Percentiles rank a stretch among this genome's conserved stretches.
Evolutionary conservation across 2,888 invertebrate genomes (phyloP).

Genomic region (Octodonta nipae): DNA sequence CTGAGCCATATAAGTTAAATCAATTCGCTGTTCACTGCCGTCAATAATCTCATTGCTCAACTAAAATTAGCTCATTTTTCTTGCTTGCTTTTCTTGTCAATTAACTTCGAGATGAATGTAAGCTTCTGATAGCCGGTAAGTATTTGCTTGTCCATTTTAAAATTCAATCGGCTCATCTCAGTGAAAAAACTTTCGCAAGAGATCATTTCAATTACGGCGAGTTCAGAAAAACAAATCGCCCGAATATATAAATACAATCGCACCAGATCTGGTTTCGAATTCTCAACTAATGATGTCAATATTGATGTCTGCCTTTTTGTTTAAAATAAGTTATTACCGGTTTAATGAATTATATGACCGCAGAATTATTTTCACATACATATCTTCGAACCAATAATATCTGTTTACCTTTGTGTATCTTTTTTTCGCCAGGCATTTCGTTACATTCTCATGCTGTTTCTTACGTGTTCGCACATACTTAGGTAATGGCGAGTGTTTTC

Average conservation of each 20-base stretch:
- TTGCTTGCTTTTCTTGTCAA: too few relatives aligned
- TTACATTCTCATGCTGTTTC: constrained; percentile 15
- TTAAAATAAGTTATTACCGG: constrained; percentile 27
- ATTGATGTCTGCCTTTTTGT: constrained; percentile 26
- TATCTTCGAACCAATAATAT: constrained; percentile 22
- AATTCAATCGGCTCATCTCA: too few relatives aligned
- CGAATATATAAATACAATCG: constrained; percentile 24
- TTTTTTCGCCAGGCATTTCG: constrained; percentile 15
- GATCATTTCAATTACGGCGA: constrained; percentile 21
- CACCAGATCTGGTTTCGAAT: constrained; percentile 20
- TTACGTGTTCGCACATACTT: constrained; percentile 13
- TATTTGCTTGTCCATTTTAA: too few relatives aligned
- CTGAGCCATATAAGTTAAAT: too few relatives aligned
- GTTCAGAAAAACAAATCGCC: constrained; percentile 24
- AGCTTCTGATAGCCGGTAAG: too few relatives aligned
- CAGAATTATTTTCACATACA: constrained; percentile 28
- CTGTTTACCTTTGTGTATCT: constrained; percentile 21
- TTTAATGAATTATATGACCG: constrained; percentile 24
- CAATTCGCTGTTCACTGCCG: too few relatives aligned
- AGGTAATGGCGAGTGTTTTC: constrained; percentile 12
- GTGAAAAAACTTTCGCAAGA: too few relatives aligned
- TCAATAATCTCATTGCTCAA: too few relatives aligned
- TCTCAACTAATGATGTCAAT: constrained; percentile 29
- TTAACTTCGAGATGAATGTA: too few relatives aligned
- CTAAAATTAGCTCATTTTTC: too few relatives aligned